Evolutionary conservation across 2,113 vertebrate genomes (phyloP).

Genomic region (Kobus ellipsiprymnus): DNA sequence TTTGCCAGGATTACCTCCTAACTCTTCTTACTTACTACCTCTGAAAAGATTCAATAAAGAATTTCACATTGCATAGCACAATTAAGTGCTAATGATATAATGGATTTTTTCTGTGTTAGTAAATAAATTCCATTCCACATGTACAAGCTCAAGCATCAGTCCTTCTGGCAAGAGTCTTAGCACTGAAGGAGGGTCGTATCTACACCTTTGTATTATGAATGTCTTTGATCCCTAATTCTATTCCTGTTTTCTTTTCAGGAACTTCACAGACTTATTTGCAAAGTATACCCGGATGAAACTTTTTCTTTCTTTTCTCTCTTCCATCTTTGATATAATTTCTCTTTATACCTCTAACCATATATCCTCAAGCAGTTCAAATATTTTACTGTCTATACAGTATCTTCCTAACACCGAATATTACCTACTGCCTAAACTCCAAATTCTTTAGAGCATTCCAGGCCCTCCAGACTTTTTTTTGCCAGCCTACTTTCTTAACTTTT

Average conservation of each 20-base stretch:
- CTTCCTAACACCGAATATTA: neutral
- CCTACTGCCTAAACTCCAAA: neutral
- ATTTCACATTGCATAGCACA: slow-evolving; percentile 1
- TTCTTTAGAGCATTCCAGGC: neutral
- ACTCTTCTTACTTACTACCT: neutral
- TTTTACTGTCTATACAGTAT: neutral
- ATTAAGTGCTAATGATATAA: neutral
- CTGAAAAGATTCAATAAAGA: slow-evolving; percentile 17
- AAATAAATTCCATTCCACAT: neutral
- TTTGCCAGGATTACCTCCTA: neutral
- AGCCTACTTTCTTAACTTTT: neutral
- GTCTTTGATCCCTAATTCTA: neutral
- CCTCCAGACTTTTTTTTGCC: neutral
- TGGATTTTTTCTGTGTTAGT: neutral
- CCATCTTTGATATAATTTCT: neutral
- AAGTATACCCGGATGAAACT: neutral
- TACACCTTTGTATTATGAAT: neutral
- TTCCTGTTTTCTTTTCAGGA: neutral
- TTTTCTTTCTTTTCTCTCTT: neutral
- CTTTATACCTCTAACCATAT: neutral
- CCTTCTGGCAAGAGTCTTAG: neutral
- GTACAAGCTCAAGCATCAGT: neutral
- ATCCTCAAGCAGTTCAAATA: neutral
- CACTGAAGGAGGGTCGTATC: neutral
- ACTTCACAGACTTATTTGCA: neutral